A percentile compares a stretch with the other conserved stretches of the same genome.
These are phyloP conservation scores for Agrotis puta DNA, from an alignment of 2,888 invertebrate species.

Conservation along the genomic window DNA sequence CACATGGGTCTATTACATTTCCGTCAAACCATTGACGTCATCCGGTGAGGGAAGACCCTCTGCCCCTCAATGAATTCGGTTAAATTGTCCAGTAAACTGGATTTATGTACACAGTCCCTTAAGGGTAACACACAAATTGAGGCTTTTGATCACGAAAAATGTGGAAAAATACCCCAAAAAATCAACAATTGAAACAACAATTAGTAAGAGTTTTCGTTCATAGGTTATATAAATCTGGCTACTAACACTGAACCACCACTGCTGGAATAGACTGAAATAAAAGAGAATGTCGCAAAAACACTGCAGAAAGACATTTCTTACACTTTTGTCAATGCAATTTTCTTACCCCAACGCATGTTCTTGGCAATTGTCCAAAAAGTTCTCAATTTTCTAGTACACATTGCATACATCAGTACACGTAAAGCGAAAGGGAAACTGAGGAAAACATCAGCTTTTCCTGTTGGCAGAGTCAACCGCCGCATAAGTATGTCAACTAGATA, in stretches of 20 bases:
- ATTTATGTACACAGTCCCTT: slow-evolving; percentile 34
- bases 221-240: too few species aligned
- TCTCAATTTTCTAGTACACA: slow-evolving; percentile 12
- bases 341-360: not conserved
- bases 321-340: not conserved
- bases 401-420: not conserved
- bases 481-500: slow-evolving; percentile 17
- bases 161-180: not conserved
- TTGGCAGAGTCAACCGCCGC: slow-evolving; percentile 24
- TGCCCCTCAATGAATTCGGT: slow-evolving; percentile 5
- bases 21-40: slow-evolving; percentile 25
- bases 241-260: not conserved
- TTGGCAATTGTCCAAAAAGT: slow-evolving; percentile 35
- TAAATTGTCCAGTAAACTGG: slow-evolving; percentile 34
- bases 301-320: too few species aligned
- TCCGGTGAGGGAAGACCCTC: slow-evolving; percentile 17
- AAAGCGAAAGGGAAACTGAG: slow-evolving; percentile 16
- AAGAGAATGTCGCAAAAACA: not conserved
- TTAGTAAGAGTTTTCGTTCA: too few species aligned
- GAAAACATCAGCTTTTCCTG: slow-evolving; percentile 31
- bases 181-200: too few species aligned
- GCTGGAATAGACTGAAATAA: not conserved
- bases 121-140: slow-evolving; percentile 8
- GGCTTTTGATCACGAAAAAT: not conserved
- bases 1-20: slow-evolving; percentile 18